Evolutionary conservation across 1,140 invertebrate species (phyloP), one percentile per base, ranked within the genome.

Genomic region (Calliopsis andreniformis): DNA sequence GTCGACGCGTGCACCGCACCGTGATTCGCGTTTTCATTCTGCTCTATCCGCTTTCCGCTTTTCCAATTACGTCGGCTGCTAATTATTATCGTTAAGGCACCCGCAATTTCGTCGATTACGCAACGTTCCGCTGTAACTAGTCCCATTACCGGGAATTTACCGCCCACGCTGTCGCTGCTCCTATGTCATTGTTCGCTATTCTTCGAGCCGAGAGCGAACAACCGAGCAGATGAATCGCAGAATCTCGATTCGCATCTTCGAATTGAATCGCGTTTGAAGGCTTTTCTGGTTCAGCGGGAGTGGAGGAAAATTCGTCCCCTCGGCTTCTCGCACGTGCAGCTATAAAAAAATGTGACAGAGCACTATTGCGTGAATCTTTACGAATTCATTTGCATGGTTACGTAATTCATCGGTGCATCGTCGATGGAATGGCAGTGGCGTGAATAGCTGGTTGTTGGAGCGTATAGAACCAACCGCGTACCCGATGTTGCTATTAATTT

Each of bases 91-190:
- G 35, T 20, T 55, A 43, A 51, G 45, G n/a, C 28, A 67, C 63
- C 63, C 51, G 51, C 51, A 67, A 75, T 75, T 75, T 75, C 39
- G 71, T 58, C 71, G 63, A 56, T 67, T 75, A 35, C 23, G 63
- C 32, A 72, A 42, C 59, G 47, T 10, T 5, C 3, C 35, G 2
- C 35, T 20, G 35, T 58, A 67, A 56, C 51, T 67, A 49, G 39
- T 67, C 42, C 58, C 51, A 18, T 58, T 75, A 75, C 42, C 30
- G 14, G 14, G 16, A 35, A 45, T 58, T 18, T 7, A 43, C 62
- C 51, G 62, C 62, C 71, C 23, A 67, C 51, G 39, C 16, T 49
- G 59, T 39, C 39, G n/a, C n/a, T 61, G 8, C 32, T 20, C 42
- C 12, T 8, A 8, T 35, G 49, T n/a, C 10, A 14, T 47, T 45